phyloP scores from a whole-genome alignment of 35 echinoderm and acorn worm species.

The Apostichopus japonicus region DNA sequence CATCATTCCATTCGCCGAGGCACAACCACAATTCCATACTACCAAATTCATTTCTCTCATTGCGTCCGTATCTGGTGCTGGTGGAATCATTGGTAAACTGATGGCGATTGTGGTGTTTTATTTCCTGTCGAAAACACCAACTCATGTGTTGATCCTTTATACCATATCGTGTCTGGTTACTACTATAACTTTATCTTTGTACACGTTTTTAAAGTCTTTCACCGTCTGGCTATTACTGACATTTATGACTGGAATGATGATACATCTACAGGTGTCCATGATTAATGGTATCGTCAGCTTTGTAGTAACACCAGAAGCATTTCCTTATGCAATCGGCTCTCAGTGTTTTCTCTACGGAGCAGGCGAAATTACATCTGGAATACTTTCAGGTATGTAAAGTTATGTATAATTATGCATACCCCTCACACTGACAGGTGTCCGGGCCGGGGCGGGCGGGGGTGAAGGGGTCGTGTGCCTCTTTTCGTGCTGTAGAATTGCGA shows the following conservation, averaged over 20 bases:
- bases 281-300: background rate
- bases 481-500: too few relatives aligned
- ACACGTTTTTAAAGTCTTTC: background rate
- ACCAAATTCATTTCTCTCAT: background rate
- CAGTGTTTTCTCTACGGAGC: background rate
- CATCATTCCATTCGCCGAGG: conserved; percentile 19
- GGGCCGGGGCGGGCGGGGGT: background rate
- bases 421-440: too few relatives aligned
- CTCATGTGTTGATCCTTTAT: background rate
- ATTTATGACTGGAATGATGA: background rate
- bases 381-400: conserved; percentile 21
- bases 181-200: background rate
- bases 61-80: conserved; percentile 1
- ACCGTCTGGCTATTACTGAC: background rate
- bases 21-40: background rate
- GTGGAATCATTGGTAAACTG: conserved; percentile 16
- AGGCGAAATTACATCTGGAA: conserved; percentile 32
- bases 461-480: background rate
- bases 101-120: background rate
- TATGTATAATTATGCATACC: background rate
- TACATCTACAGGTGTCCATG: conserved; percentile 33
- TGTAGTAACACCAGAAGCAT: background rate
- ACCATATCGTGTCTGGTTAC: background rate
- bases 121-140: background rate
- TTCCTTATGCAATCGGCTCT: background rate